Base-by-base conservation (phyloP, 1,140 invertebrate species). In the Nymphalis io region DNA sequence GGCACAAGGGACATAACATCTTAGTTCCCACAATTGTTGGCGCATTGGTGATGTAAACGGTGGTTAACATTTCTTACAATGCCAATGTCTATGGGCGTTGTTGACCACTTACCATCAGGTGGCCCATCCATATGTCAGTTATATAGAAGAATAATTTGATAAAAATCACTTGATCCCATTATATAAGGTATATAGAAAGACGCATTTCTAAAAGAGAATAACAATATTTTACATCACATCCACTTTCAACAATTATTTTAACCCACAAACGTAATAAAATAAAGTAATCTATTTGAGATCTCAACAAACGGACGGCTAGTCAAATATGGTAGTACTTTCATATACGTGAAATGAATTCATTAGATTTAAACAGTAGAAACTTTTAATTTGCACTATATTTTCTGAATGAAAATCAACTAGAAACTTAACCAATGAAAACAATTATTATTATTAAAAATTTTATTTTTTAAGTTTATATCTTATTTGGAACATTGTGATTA, bases 361-460 rank as follows among this genome's bases (percentile, higher is more conserved):
- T 59, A 70, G 33, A 48, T 18, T 3, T 8, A 33, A 5, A 8
- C 27, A 33, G 53, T 64, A 70, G 68, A 70, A 63, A 70, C 60
- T 64, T 70, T 53, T 57, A 63, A 70, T 70, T 70, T 70, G 55
- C 68, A 70, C 68, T 20, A 62, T 70, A 70, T 70, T 64, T 58
- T 53, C 51, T 58, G 38, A 64, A 48, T 0, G 55, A 51, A 69
- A 62, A 53, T 18, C 33, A 39, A 21, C 39, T 51, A 59, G 60
- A 64, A 51, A 59, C 38, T 55, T 39, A 13, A 20, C 46, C 4
- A 46, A 16, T 46, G 1, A 16, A n/a, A n/a, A n/a, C n/a, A n/a
- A n/a, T n/a, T n/a, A n/a, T n/a, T n/a, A n/a, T n/a, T n/a, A n/a
- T n/a, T n/a, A n/a, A n/a, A n/a, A n/a, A n/a, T n/a, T n/a, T n/a